Evolutionary conservation across 2,888 invertebrate species (phyloP).

Genomic region (Epinotia ramella): DNA sequence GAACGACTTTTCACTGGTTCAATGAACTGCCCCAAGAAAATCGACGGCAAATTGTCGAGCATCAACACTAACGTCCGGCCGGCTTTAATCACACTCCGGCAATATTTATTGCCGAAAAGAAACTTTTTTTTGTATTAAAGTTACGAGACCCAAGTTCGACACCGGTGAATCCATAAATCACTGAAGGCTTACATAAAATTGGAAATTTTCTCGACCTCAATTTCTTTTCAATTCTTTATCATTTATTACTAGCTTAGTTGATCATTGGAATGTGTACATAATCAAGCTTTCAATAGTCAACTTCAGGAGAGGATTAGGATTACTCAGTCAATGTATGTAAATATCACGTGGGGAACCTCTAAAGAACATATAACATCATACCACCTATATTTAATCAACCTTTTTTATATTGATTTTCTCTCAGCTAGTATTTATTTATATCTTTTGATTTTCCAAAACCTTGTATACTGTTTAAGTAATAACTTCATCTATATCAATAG

Average conservation of each 20-base stretch:
- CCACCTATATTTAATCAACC: too few relatives aligned
- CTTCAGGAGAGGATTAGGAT: not conserved
- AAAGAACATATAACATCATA: too few relatives aligned
- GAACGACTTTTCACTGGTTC: not conserved
- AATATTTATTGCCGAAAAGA: slow-evolving; percentile 39
- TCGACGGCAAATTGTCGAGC: slow-evolving; percentile 31
- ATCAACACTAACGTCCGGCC: slow-evolving; percentile 31
- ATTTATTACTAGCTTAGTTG: slow-evolving; percentile 7
- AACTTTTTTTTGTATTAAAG: slow-evolving; percentile 31
- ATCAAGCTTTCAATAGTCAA: not conserved
- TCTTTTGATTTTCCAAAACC: too few relatives aligned
- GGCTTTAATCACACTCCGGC: slow-evolving; percentile 35
- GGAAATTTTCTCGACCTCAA: slow-evolving; percentile 48
- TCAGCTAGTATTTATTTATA: too few relatives aligned
- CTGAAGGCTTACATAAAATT: slow-evolving; percentile 48
- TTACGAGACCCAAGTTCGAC: slow-evolving; percentile 35
- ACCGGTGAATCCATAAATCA: slow-evolving; percentile 48
- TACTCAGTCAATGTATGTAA: not conserved
- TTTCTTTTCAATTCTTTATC: slow-evolving; percentile 37
- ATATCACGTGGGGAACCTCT: too few relatives aligned
- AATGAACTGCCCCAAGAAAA: slow-evolving; percentile 20
- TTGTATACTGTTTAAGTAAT: too few relatives aligned
- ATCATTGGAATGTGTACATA: not conserved
- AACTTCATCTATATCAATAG: too few relatives aligned
- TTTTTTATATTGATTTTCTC: too few relatives aligned